These are phyloP conservation scores for Eueremaeus valkanovi DNA, from an alignment of 2,888 invertebrate genomes.

Conservation along the genomic window DNA sequence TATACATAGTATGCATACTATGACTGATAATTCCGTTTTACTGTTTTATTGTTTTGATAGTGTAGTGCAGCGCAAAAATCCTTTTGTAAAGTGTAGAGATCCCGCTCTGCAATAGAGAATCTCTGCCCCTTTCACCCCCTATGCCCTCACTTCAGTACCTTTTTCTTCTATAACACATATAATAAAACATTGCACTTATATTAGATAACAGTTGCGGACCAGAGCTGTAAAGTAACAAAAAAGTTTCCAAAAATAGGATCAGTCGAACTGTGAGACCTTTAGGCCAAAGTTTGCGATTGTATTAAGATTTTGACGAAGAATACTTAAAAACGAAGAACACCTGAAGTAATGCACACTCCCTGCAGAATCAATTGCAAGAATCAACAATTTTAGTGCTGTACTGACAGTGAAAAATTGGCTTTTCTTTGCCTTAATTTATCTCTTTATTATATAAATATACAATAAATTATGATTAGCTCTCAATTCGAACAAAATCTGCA, in stretches of 20 bases:
- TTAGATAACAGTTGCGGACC: slow-evolving; percentile 35
- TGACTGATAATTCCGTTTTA: slow-evolving; percentile 35
- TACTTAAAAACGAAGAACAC: slow-evolving; percentile 17
- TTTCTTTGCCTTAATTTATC: background rate
- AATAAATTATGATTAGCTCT: background rate
- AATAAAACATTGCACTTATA: slow-evolving; percentile 24
- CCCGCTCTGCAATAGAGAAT: slow-evolving; percentile 18
- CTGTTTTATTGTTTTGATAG: slow-evolving; percentile 37
- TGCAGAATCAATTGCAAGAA: background rate
- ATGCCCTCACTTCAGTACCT: slow-evolving; percentile 13
- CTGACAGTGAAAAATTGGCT: background rate
- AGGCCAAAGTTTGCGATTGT: slow-evolving; percentile 33
- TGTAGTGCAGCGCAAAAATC: slow-evolving; percentile 5
- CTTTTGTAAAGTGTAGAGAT: slow-evolving; percentile 25
- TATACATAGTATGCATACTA: slow-evolving; percentile 18
- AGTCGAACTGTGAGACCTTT: background rate
- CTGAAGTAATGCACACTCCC: slow-evolving; percentile 28
- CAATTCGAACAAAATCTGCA: background rate
- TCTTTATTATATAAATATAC: slow-evolving; percentile 10
- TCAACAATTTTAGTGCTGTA: slow-evolving; percentile 2
- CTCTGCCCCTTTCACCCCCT: too few relatives aligned
- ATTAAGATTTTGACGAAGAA: background rate
- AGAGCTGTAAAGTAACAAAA: slow-evolving; percentile 33
- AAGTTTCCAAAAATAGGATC: slow-evolving; percentile 23
- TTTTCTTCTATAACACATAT: slow-evolving; percentile 14